phyloP scores from a whole-genome alignment of 2,888 invertebrate species.

The Argynnis bischoffii region DNA sequence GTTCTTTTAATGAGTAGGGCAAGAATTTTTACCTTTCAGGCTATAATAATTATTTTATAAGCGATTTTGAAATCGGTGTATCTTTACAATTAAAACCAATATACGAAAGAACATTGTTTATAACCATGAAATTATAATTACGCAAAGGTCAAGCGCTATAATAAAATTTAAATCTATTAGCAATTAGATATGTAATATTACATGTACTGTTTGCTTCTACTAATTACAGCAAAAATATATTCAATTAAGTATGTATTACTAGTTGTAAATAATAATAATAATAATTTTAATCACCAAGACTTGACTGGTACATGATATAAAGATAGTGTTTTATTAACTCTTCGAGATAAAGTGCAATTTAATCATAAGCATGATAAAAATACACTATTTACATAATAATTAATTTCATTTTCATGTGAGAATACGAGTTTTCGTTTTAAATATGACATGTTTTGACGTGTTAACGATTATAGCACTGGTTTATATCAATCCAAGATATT shows the following conservation, averaged over 20 bases:
- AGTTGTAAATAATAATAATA: conserved; percentile 40
- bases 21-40: too few relatives aligned
- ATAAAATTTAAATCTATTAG: conserved; percentile 25
- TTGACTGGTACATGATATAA: conserved; percentile 51
- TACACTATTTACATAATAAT: conserved; percentile 54
- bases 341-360: conserved; percentile 44
- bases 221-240: conserved; percentile 33
- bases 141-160: conserved; percentile 3
- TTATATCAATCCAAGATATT: conserved; percentile 41
- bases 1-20: too few relatives aligned
- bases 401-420: conserved; percentile 53
- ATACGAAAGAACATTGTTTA: neutral
- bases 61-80: neutral
- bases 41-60: neutral
- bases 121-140: neutral
- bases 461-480: conserved; percentile 49
- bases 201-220: conserved; percentile 6
- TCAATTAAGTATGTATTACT: conserved; percentile 27
- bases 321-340: conserved; percentile 54
- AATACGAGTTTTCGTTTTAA: conserved; percentile 55
- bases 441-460: conserved; percentile 57
- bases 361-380: conserved; percentile 50
- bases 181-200: conserved; percentile 21
- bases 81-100: neutral
- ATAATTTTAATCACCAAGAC: conserved; percentile 41